These are phyloP conservation scores for Enteromius anoplus DNA, from an alignment of 2,797 vertebrate genomes.

Conservation along the genomic window DNA sequence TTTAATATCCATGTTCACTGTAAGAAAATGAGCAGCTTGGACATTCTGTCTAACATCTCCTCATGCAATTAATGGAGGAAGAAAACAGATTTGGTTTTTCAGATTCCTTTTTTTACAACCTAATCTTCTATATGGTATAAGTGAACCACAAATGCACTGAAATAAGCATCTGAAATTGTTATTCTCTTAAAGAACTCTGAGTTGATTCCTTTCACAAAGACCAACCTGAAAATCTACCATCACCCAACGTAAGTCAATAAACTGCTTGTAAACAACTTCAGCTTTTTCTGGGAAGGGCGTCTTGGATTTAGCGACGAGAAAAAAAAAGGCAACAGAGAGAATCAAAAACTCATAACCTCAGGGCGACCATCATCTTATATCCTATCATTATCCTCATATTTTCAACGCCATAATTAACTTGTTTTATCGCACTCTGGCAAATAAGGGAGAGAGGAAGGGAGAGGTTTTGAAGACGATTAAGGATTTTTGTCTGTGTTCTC, in stretches of 20 bases:
- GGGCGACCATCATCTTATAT: slow-evolving; percentile 71
- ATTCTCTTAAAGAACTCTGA: neutral
- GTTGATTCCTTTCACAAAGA: neutral
- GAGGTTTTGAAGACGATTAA: slow-evolving; percentile 77
- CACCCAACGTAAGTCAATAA: slow-evolving; percentile 71
- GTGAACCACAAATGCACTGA: slow-evolving; percentile 1
- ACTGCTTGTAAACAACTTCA: slow-evolving; percentile 75
- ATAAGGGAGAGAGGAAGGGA: slow-evolving; percentile 65
- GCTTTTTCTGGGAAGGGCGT: slow-evolving; percentile 66
- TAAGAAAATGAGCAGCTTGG: slow-evolving; percentile 1
- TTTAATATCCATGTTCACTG: neutral
- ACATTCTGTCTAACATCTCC: neutral
- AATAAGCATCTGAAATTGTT: neutral
- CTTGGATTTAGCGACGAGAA: slow-evolving; percentile 56
- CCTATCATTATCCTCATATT: slow-evolving; percentile 82
- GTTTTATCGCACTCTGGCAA: slow-evolving; percentile 80
- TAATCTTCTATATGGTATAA: neutral
- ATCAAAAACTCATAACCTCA: slow-evolving; percentile 69
- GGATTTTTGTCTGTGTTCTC: slow-evolving; percentile 64
- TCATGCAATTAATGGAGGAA: neutral
- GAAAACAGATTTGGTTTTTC: neutral
- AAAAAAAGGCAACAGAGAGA: slow-evolving; percentile 57
- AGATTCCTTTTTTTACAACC: neutral
- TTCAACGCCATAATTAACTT: slow-evolving; percentile 75
- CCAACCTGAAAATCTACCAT: slow-evolving; percentile 58